Evolutionary conservation across 2,888 invertebrate species (phyloP).

Genomic region (Ectemnius cavifrons): DNA sequence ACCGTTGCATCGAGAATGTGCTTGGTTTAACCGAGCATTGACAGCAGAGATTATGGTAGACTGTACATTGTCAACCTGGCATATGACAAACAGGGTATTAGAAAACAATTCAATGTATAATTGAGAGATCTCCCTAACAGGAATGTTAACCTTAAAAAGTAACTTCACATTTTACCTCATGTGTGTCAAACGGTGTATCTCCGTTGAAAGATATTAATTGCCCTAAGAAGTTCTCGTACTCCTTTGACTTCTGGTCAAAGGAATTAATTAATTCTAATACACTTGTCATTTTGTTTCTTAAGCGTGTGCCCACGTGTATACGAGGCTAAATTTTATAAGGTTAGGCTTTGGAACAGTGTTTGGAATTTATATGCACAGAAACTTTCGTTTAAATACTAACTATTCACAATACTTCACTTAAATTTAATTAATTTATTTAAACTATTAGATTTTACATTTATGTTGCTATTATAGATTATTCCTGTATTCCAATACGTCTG

Average conservation of each 20-base stretch:
- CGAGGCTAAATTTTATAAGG: background rate
- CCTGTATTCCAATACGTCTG: no score
- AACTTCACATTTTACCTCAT: constrained; percentile 55
- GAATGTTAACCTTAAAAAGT: background rate
- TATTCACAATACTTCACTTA: no score
- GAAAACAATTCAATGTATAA: background rate
- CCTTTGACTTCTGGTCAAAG: constrained; percentile 54
- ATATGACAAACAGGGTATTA: background rate
- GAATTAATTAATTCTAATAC: constrained; percentile 57
- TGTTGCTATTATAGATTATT: no score
- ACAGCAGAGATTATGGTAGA: constrained; percentile 59
- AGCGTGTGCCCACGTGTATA: constrained; percentile 19
- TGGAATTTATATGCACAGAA: no score
- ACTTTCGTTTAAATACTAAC: no score
- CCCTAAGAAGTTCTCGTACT: constrained; percentile 60
- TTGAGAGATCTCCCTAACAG: no score
- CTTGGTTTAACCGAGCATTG: constrained; percentile 67
- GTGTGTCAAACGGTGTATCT: constrained; percentile 60
- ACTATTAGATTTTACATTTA: background rate
- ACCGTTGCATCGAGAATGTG: constrained; percentile 60
- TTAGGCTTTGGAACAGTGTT: constrained; percentile 7
- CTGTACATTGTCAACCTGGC: constrained; percentile 59
- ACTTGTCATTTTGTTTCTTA: constrained; percentile 35
- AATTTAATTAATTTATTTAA: no score
- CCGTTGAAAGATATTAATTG: constrained; percentile 55